These are phyloP conservation scores for Cantharis rustica DNA, from an alignment of 2,888 invertebrate species.

Conservation along the genomic window DNA sequence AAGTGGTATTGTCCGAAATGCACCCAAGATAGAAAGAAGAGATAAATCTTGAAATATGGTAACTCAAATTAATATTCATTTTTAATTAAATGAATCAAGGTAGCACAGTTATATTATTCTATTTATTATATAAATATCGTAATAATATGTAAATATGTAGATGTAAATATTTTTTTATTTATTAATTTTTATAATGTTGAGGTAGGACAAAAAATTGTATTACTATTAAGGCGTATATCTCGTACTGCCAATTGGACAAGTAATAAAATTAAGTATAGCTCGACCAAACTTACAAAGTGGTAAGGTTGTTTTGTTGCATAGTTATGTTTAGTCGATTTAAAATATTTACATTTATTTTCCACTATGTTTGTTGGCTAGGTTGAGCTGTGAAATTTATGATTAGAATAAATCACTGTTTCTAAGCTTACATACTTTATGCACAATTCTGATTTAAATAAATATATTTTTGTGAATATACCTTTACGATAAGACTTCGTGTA, in stretches of 20 bases:
- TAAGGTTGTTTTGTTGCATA: background rate
- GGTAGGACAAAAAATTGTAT: background rate
- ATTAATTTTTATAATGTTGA: background rate
- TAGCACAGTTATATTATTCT: background rate
- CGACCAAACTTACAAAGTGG: background rate
- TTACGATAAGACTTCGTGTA: too few relatives aligned
- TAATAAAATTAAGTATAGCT: background rate
- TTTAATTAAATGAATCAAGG: background rate
- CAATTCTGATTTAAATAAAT: background rate
- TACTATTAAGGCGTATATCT: background rate
- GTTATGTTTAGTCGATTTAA: background rate
- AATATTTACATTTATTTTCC: background rate
- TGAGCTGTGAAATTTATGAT: background rate
- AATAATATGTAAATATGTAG: background rate
- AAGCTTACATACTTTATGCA: background rate
- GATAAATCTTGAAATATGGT: constrained; percentile 59
- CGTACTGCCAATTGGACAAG: background rate
- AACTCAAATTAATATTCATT: background rate
- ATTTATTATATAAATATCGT: background rate
- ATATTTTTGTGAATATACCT: background rate
- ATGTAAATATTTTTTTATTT: background rate
- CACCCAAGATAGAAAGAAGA: constrained; percentile 78
- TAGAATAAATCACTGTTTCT: background rate
- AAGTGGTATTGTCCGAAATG: constrained; percentile 97
- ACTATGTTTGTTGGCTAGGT: background rate